Evolutionary conservation across 2,113 vertebrate genomes (phyloP).

Genomic region (Vidua chalybeata): DNA sequence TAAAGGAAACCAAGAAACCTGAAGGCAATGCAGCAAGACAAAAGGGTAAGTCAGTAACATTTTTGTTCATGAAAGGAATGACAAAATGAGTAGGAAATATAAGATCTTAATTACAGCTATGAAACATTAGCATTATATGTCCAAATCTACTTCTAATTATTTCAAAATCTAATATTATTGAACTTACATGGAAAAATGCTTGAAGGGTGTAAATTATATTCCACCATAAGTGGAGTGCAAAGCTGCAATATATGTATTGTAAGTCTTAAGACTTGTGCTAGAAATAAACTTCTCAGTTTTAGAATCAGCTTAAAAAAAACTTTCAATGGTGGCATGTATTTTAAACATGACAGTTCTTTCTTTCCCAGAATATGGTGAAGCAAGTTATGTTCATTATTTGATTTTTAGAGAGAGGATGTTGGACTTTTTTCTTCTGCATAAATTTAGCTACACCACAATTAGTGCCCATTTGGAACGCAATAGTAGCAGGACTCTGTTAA

Average conservation of each 20-base stretch:
- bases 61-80: background rate
- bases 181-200: background rate
- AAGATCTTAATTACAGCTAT: background rate
- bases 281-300: background rate
- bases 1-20: conserved; percentile 57
- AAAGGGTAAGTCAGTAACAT: conserved; percentile 44
- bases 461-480: background rate
- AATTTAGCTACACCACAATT: background rate
- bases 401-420: background rate
- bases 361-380: background rate
- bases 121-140: background rate
- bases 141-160: background rate
- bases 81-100: background rate
- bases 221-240: background rate
- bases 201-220: background rate
- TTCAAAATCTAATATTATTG: background rate
- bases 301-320: background rate
- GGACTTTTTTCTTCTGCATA: background rate
- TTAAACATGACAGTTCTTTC: background rate
- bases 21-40: background rate
- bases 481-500: background rate
- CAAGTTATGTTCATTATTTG: background rate
- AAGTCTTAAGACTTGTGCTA: background rate
- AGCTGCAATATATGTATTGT: background rate
- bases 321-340: background rate